Evolutionary conservation across 2,113 vertebrate genomes (phyloP).

Genomic region (Trichomycterus rosablanca): DNA sequence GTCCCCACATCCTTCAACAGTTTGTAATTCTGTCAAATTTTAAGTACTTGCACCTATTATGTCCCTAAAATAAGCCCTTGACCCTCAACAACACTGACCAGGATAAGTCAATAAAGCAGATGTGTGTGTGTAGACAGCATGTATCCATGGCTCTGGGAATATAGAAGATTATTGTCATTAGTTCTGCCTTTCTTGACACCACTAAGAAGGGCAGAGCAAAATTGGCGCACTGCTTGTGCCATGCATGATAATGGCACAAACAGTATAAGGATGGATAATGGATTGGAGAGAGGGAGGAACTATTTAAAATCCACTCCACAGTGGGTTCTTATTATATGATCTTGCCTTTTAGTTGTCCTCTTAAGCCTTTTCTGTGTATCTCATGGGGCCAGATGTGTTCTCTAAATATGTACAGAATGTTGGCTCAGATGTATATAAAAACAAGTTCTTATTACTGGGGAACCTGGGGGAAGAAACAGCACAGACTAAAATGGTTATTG

Average conservation of each 20-base stretch:
- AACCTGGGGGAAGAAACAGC: too few relatives aligned
- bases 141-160: conserved; percentile 4
- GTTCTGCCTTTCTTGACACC: not conserved
- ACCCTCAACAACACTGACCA: too few relatives aligned
- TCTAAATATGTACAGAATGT: too few relatives aligned
- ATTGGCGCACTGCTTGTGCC: not conserved
- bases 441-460: too few relatives aligned
- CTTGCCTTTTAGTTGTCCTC: conserved; percentile 13
- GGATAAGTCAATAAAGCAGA: too few relatives aligned
- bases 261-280: not conserved
- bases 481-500: too few relatives aligned
- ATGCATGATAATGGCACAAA: not conserved
- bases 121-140: conserved; percentile 11
- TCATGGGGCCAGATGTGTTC: too few relatives aligned
- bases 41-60: too few relatives aligned
- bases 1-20: too few relatives aligned
- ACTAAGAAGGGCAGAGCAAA: not conserved
- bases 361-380: not conserved
- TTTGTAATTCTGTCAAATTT: too few relatives aligned
- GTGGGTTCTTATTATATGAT: not conserved
- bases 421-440: too few relatives aligned
- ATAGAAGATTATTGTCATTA: conserved; percentile 14
- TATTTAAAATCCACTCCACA: not conserved
- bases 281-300: not conserved
- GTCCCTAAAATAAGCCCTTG: too few relatives aligned